Base-by-base conservation (phyloP, 2,113 vertebrate species). In the Gasterosteus aculeatus region DNA sequence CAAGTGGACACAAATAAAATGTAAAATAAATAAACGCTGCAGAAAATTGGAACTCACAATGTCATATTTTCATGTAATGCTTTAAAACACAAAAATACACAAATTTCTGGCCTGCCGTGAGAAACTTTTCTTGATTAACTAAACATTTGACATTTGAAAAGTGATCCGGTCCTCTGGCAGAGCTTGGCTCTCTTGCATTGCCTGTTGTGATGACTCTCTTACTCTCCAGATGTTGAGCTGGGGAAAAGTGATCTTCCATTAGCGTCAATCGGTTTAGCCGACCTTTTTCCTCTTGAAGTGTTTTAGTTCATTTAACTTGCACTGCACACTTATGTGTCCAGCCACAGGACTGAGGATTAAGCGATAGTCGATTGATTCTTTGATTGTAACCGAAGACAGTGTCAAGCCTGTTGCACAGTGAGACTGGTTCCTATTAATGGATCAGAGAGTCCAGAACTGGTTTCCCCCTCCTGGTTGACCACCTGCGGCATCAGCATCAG, bases 391-490 rank as follows among this genome's bases (percentile, higher is more conserved):
- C 49, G 61, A 63, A 64, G 82, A 81, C 77, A 67, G 69, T 77
- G 71, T 61, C 51, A 77, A 84, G 65, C 67, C 73, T 80, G 70
- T 63, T 69, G 72, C 62, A 70, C n/a, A 69, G 10, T 33, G 16
- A 75, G 78, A 78, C 77, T 86, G 83, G 59, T 86, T 88, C 68
- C 78, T 80, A 72, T 88, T 91, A 85, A 78, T 76, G 74, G 79
- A 85, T 88, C 83, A 80, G 62, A 75, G 60, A 66, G 72, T 82
- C 73, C 76, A 77, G 67, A 56, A 75, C 63, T 66, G 58, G 78
- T 77, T 87, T 86, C 80, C 62, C 73, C 80, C 64, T 87, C 76
- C 66, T 39, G 61, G 59, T 71, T 80, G 80, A 82, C 83, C 87
- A 87, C 75, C 88, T 82, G 61, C 80, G 81, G 72, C 77, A 61